A percentile compares a stretch with the other conserved stretches of the same genome.
Conservation (phyloP, 2,888 invertebrate species). For the Cerastis rubricosa region DNA sequence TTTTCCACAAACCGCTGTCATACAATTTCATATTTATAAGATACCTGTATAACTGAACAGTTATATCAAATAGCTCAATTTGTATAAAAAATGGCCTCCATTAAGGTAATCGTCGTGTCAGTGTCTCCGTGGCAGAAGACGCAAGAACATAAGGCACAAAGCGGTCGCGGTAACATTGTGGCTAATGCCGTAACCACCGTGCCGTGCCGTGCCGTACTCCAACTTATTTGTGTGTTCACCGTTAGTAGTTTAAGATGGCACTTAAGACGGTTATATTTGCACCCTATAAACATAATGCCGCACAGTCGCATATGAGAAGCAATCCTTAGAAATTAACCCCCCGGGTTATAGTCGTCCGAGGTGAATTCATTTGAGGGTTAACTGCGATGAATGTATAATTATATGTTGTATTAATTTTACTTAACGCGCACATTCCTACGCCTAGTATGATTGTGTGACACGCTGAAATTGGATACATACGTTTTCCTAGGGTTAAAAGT, state of each 20-base stretch:
- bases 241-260: conserved; percentile 71
- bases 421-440: conserved; percentile 53
- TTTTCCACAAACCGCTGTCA: background rate
- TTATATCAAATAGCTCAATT: conserved; percentile 56
- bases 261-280: conserved; percentile 71
- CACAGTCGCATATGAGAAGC: conserved; percentile 72
- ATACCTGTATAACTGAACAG: conserved; percentile 32
- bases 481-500: conserved; percentile 16
- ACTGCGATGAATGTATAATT: conserved; percentile 61
- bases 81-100: conserved; percentile 50
- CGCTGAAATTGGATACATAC: conserved; percentile 16
- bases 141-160: conserved; percentile 51
- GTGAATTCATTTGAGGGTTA: conserved; percentile 53
- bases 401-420: conserved; percentile 66
- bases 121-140: conserved; percentile 44
- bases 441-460: conserved; percentile 13
- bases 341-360: conserved; percentile 53
- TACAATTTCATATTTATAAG: conserved; percentile 7
- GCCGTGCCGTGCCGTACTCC: conserved; percentile 47
- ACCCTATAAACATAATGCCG: conserved; percentile 74
- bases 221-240: conserved; percentile 58
- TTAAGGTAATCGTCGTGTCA: conserved; percentile 47
- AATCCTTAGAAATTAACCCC: conserved; percentile 72
- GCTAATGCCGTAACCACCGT: conserved; percentile 57
- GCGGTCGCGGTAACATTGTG: conserved; percentile 45